phyloP scores from a whole-genome alignment of 2,113 vertebrate genomes.

The Lethenteron camtschaticum region DNA sequence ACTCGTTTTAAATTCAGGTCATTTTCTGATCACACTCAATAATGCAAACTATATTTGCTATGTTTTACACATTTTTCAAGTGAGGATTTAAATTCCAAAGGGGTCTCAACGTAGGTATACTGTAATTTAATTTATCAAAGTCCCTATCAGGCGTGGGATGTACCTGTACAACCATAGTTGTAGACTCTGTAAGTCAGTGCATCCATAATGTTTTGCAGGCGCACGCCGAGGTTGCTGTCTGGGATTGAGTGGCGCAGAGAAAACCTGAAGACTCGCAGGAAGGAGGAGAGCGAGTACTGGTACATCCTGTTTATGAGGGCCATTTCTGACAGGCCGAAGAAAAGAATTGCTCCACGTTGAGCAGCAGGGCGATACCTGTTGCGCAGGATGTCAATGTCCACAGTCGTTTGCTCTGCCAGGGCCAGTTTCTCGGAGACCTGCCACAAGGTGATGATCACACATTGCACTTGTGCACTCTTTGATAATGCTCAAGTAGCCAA shows the following conservation, averaged over 20 bases:
- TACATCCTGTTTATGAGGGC: conserved; percentile 81
- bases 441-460: background rate
- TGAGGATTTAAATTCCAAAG: no score
- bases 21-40: no score
- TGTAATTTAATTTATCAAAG: no score
- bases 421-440: conserved; percentile 75
- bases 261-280: conserved; percentile 56
- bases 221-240: conserved; percentile 28
- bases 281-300: conserved; percentile 68
- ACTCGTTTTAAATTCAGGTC: no score
- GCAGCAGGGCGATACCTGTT: conserved; percentile 75
- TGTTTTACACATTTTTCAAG: no score
- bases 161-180: conserved; percentile 79
- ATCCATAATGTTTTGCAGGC: conserved; percentile 57
- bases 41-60: no score
- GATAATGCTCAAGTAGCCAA: no score
- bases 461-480: background rate
- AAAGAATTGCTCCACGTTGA: conserved; percentile 57
- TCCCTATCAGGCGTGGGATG: conserved; percentile 6
- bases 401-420: conserved; percentile 41
- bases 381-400: conserved; percentile 54
- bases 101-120: no score
- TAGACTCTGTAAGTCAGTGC: conserved; percentile 58
- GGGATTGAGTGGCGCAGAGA: conserved; percentile 57
- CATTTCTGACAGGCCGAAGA: conserved; percentile 79